Conservation (phyloP, 2,888 invertebrate genomes). For the Lampropteryx suffumata region DNA sequence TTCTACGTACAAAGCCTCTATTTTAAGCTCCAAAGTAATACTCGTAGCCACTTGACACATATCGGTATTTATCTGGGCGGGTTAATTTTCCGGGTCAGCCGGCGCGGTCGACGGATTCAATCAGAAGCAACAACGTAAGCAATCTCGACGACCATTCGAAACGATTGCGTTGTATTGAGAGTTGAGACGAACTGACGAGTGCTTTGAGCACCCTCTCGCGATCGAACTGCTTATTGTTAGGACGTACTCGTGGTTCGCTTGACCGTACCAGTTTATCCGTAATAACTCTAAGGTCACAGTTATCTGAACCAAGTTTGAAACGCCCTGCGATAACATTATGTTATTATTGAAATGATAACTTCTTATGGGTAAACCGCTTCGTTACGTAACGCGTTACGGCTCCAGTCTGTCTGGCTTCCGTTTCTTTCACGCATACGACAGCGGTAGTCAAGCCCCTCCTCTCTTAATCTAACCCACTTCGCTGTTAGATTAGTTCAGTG, state of each 20-base stretch:
- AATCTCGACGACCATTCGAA: constrained; percentile 62
- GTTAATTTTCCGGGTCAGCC: constrained; percentile 69
- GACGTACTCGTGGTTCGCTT: constrained; percentile 9
- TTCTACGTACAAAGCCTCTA: constrained; percentile 2
- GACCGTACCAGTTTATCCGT: constrained; percentile 14
- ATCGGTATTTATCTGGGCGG: constrained; percentile 65
- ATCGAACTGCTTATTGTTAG: constrained; percentile 51
- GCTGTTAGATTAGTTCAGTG: too few relatives aligned
- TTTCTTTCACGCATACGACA: too few relatives aligned
- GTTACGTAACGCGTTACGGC: too few relatives aligned
- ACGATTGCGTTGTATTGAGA: constrained; percentile 71
- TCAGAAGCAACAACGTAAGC: constrained; percentile 76
- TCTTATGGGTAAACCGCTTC: too few relatives aligned
- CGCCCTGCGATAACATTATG: too few relatives aligned
- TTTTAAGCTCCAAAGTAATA: constrained; percentile 39
- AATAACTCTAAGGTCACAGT: constrained; percentile 2
- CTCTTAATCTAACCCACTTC: too few relatives aligned
- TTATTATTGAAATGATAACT: too few relatives aligned
- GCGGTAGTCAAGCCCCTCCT: too few relatives aligned
- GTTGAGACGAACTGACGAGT: constrained; percentile 56
- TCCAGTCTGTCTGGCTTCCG: too few relatives aligned
- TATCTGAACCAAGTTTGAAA: too few relatives aligned
- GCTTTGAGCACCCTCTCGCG: constrained; percentile 56
- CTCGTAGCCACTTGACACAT: constrained; percentile 61
- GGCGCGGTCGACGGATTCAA: constrained; percentile 64